Evolutionary conservation across 2,113 vertebrate genomes (phyloP), one percentile per base, ranked within the genome.

Genomic region (Dendropsophus ebraccatus): DNA sequence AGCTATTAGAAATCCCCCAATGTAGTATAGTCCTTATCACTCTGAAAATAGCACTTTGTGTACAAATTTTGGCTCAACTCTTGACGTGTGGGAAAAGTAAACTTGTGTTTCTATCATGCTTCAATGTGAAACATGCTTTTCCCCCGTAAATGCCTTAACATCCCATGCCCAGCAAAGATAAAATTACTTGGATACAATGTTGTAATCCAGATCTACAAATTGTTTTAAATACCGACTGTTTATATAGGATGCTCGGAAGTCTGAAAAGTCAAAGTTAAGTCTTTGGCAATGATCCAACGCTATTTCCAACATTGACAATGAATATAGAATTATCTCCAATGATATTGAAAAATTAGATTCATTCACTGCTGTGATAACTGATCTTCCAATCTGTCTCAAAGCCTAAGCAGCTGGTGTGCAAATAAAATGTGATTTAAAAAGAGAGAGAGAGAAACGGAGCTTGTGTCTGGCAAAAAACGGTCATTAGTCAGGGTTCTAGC

Each of bases 341-440:
- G 92, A 93, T 93, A 94, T 91, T 93, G 93, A 94, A 94, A 94
- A 94, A 95, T 94, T 92, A 94, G 92, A 95, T 95, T 94, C 92
- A 94, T 92, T 94, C 93, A 93, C 94, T 28, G 88, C 94, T 95
- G 92, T 91, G 93, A 94, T 94, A 95, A 95, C 92, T 94, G 93
- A 95, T 94, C 92, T 93, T 92, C 92, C 93, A 94, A 93, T 93
- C 90, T 93, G 93, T 92, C 92, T 93, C 83, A 0, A 88, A 92
- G 91, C 93, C 89, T 93, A 91, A 93, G 93, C 93, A 95, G 93
- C 93, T 93, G 92, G 89, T 91, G 90, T 92, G 91, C 90, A 94
- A 94, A 94, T 93, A 94, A 94, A 95, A 93, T 84, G 91, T 87
- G 93, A 94, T 94, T 94, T 93, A 92, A 89, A 90, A 90, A 91